A percentile compares a stretch with the other conserved stretches of the same genome.
These are phyloP conservation scores for Hydrochoerus hydrochaeris DNA, from an alignment of 2,113 vertebrate genomes.

Conservation along the genomic window DNA sequence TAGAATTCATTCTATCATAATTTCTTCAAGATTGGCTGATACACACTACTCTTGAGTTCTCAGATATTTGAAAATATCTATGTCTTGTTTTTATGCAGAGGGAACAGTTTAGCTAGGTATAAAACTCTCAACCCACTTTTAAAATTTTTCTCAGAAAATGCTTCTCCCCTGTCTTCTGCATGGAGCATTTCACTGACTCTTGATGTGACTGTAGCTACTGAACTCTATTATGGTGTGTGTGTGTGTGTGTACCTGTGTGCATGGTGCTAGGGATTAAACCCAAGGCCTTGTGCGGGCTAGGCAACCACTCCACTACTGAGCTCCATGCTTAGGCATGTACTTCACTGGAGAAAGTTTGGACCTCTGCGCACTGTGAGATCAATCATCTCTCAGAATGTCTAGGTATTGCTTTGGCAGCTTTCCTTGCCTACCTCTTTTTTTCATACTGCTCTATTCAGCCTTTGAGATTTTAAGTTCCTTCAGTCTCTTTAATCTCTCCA, in stretches of 20 bases:
- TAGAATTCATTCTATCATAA: neutral
- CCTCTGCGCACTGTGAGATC: neutral
- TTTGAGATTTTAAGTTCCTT: neutral
- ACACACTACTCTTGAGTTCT: neutral
- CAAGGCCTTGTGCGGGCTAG: neutral
- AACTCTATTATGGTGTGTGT: neutral
- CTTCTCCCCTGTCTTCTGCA: neutral
- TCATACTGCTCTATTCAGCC: neutral
- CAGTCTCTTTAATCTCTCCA: neutral
- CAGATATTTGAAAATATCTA: neutral
- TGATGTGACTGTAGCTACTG: neutral
- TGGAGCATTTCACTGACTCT: neutral
- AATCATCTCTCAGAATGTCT: neutral
- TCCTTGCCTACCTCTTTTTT: neutral
- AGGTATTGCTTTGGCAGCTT: neutral
- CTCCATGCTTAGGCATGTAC: no score
- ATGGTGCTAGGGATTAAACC: neutral
- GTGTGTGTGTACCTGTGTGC: neutral
- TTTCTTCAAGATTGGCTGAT: neutral
- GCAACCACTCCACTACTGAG: neutral
- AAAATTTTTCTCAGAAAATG: neutral
- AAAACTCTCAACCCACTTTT: neutral
- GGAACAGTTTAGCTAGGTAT: slow-evolving; percentile 12
- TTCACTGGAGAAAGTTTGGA: neutral
- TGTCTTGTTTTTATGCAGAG: neutral